Conservation (phyloP, 2,797 vertebrate genomes). For the Microhierax caerulescens region DNA sequence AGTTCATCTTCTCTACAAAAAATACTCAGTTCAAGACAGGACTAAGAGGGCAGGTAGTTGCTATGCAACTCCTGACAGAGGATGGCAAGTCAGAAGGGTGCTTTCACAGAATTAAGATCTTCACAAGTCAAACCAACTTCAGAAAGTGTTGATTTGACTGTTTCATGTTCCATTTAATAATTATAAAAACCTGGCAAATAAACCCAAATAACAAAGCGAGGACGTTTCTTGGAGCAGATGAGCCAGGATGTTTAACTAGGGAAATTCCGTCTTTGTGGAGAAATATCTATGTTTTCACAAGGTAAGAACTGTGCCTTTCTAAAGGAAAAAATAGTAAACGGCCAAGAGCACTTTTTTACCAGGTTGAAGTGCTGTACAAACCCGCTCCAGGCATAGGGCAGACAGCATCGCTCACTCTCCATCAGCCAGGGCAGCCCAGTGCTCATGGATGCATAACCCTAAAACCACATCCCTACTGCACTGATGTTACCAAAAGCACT, state of each 20-base stretch:
- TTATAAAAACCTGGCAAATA: background rate
- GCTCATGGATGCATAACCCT: accelerated
- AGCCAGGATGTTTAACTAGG: conserved; percentile 31
- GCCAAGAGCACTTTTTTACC: conserved; percentile 13
- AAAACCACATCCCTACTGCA: background rate
- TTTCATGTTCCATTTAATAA: background rate
- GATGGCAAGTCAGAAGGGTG: background rate
- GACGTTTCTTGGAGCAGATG: conserved; percentile 1
- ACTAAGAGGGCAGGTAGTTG: conserved; percentile 36
- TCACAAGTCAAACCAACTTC: background rate
- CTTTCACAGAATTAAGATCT: background rate
- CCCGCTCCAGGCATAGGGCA: background rate
- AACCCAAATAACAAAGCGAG: background rate
- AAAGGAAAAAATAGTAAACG: background rate
- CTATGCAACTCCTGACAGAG: conserved; percentile 1
- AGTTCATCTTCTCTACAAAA: background rate
- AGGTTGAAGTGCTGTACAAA: background rate
- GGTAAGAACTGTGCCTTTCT: conserved; percentile 39
- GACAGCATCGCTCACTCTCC: background rate
- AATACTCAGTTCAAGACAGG: background rate
- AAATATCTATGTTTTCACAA: conserved; percentile 46
- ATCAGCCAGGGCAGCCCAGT: background rate
- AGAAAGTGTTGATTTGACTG: background rate
- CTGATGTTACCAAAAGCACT: background rate
- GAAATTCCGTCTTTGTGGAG: conserved; percentile 14